Percentiles rank a stretch among this genome's conserved stretches.
phyloP scores from a whole-genome alignment of 2,113 vertebrate species.

The Saiga tatarica region DNA sequence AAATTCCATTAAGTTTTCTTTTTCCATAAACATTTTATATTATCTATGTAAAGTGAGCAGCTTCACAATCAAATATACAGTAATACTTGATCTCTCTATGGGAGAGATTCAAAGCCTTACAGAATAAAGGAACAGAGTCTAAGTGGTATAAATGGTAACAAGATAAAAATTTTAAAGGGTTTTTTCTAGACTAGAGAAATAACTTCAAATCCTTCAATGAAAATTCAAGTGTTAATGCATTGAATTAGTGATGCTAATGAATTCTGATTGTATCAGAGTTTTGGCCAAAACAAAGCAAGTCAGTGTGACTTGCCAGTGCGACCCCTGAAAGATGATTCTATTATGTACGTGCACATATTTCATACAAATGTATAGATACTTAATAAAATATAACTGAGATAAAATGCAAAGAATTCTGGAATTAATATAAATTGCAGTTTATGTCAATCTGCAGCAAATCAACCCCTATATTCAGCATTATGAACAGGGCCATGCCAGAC shows the following conservation, averaged over 20 bases:
- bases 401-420: slow-evolving; percentile 75
- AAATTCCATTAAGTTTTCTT: background rate
- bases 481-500: slow-evolving; percentile 74
- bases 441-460: slow-evolving; percentile 72
- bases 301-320: slow-evolving; percentile 79
- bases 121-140: background rate
- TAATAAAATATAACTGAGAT: slow-evolving; percentile 71
- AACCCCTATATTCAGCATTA: slow-evolving; percentile 70
- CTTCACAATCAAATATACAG: background rate
- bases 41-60: background rate
- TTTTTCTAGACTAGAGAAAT: background rate
- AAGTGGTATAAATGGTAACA: background rate
- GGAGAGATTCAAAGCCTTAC: slow-evolving; percentile 42
- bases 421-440: slow-evolving; percentile 63
- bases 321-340: slow-evolving; percentile 78
- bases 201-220: slow-evolving; percentile 18
- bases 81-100: slow-evolving; percentile 33
- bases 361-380: slow-evolving; percentile 59
- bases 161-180: background rate
- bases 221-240: background rate
- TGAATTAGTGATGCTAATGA: background rate
- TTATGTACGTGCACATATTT: slow-evolving; percentile 70
- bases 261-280: background rate
- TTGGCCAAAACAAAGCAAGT: slow-evolving; percentile 52
- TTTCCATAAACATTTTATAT: slow-evolving; percentile 45